These are phyloP conservation scores for Tiphia femorata DNA, from an alignment of 2,888 invertebrate genomes.

Conservation along the genomic window DNA sequence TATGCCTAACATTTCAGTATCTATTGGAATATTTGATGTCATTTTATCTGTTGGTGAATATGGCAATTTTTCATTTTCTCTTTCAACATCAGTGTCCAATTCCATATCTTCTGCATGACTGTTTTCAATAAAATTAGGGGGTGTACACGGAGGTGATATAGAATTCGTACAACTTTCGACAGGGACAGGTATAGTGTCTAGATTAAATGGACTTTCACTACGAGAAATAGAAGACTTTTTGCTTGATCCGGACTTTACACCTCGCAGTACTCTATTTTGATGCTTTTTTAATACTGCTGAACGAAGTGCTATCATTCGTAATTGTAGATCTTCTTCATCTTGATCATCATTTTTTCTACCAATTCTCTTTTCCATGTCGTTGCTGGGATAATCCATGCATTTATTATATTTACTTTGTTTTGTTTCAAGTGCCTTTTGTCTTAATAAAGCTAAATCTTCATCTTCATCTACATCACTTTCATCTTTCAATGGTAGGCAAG, in stretches of 20 bases:
- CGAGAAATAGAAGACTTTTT: slow-evolving; percentile 18
- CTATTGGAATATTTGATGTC: slow-evolving; percentile 40
- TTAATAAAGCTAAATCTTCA: slow-evolving; percentile 56
- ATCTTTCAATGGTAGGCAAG: background rate
- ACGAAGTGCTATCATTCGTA: slow-evolving; percentile 77
- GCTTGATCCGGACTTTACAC: slow-evolving; percentile 19
- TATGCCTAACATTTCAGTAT: slow-evolving; percentile 50
- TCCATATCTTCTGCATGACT: slow-evolving; percentile 62
- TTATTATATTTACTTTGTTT: slow-evolving; percentile 50
- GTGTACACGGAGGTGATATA: slow-evolving; percentile 35
- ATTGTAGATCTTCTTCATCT: slow-evolving; percentile 74
- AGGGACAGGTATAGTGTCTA: slow-evolving; percentile 51
- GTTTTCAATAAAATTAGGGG: slow-evolving; percentile 26
- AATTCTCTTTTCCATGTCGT: slow-evolving; percentile 10
- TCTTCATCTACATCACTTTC: slow-evolving; percentile 48
- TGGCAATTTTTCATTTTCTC: slow-evolving; percentile 56
- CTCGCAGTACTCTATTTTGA: slow-evolving; percentile 69
- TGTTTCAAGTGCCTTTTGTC: slow-evolving; percentile 61
- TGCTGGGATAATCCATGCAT: slow-evolving; percentile 14
- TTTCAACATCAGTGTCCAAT: slow-evolving; percentile 62
- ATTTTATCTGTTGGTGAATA: slow-evolving; percentile 64
- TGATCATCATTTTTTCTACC: slow-evolving; percentile 51
- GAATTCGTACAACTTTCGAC: slow-evolving; percentile 31
- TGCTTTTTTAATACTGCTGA: slow-evolving; percentile 79
- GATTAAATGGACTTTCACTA: slow-evolving; percentile 59